Evolutionary conservation across 2,113 vertebrate species (phyloP), one percentile per base, ranked within the genome.

Genomic region (Alosa alosa): DNA sequence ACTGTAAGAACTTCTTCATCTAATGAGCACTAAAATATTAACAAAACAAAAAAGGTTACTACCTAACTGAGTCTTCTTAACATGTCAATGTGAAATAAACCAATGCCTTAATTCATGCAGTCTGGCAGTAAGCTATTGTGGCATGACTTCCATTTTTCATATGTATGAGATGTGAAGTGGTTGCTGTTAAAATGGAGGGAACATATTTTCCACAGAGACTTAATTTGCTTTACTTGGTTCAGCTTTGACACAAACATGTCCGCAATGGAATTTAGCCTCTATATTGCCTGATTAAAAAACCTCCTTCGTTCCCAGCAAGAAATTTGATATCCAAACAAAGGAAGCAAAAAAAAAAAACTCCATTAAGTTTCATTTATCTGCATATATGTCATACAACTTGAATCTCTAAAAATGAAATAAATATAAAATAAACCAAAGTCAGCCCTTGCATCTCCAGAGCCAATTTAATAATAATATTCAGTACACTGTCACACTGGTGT

Each of bases 381-480:
- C 36, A 78, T 72, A 10, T 78, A 25, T 78, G 31, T 41, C 25
- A 78, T 68, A 11, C 72, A 39, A 78, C 25, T 36, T 78, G 11
- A 78, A 68, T 41, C 10, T 72, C 72, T 39, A 78, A 78, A 78
- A 36, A 75, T 7, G 36, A 31, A 31, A 31, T 31, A 31, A 31
- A 31, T 31, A 31, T 4, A 75, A 75, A 31, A 75, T 4, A 36
- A 75, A 22, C 3, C 1, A 72, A 78, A 39, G 31, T 78, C 31
- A 39, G 36, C 31, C 10, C 31, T 78, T 78, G 72, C 36, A 31
- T 78, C 39, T 78, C 13, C 72, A 78, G n/a, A 68, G 25, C 25
- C 64, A 68, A 68, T 68, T 31, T 68, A 9, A 68, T 68, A 31
- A 68, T 36, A 78, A 78, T 41, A 78, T 78, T 78, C 72, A 78